Percentiles rank a stretch among this genome's conserved stretches.
These are phyloP conservation scores for Nomada lathburiana DNA, from an alignment of 2,888 invertebrate genomes.

Conservation along the genomic window DNA sequence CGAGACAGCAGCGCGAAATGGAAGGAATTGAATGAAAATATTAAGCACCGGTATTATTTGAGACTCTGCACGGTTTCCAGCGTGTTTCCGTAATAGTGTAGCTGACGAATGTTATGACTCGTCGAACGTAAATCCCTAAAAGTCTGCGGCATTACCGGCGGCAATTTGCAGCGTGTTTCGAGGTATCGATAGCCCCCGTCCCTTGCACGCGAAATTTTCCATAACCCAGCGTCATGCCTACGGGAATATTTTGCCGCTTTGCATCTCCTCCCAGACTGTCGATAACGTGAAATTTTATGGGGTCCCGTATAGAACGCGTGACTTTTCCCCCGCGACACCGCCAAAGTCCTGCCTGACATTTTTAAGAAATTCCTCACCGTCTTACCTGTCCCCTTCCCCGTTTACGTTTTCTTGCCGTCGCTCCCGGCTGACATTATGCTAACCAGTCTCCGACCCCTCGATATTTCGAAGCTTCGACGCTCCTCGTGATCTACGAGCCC, in stretches of 20 bases:
- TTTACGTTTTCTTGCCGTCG: constrained; percentile 62
- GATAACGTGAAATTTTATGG: constrained; percentile 71
- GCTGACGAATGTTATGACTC: background rate
- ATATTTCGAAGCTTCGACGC: constrained; percentile 76
- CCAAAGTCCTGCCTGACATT: constrained; percentile 74
- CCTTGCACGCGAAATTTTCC: constrained; percentile 36
- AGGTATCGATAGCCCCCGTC: constrained; percentile 2
- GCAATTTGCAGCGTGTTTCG: constrained; percentile 44
- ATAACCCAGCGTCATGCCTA: constrained; percentile 30
- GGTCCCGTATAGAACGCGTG: constrained; percentile 59
- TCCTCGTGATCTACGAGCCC: constrained; percentile 79
- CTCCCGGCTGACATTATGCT: constrained; percentile 81
- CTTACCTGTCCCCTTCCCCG: constrained; percentile 54
- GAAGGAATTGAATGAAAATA: no score
- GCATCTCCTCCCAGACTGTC: constrained; percentile 46
- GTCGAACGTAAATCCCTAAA: background rate
- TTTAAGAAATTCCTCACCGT: constrained; percentile 79
- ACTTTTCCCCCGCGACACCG: constrained; percentile 39
- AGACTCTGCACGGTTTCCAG: no score
- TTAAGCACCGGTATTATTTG: no score
- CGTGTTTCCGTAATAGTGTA: background rate
- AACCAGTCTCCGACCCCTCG: constrained; percentile 77
- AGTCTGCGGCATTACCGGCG: constrained; percentile 19
- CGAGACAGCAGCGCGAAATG: no score
- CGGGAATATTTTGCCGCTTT: constrained; percentile 56